Evolutionary conservation across 2,888 invertebrate genomes (phyloP).

Genomic region (Pyrrhia umbra): DNA sequence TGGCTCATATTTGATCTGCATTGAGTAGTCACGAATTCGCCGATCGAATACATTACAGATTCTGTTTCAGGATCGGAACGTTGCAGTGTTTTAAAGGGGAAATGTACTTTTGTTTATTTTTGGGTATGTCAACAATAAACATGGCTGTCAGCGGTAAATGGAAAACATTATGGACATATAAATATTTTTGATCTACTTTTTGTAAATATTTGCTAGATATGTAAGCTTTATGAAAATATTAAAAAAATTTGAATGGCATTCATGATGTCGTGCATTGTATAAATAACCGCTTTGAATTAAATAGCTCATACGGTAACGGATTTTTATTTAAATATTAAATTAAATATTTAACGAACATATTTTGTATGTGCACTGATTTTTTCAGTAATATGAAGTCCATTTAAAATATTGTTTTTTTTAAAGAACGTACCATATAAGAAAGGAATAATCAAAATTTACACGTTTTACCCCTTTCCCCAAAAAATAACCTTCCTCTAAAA

Average conservation of each 20-base stretch:
- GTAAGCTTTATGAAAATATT: conserved; percentile 17
- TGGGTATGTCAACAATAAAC: conserved; percentile 49
- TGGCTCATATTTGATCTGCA: conserved; percentile 77
- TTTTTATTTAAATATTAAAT: too few relatives aligned
- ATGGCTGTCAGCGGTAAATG: conserved; percentile 27
- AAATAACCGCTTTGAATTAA: too few relatives aligned
- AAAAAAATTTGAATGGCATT: background rate
- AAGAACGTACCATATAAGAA: too few relatives aligned
- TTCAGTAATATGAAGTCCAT: too few relatives aligned
- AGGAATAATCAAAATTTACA: too few relatives aligned
- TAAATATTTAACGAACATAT: too few relatives aligned
- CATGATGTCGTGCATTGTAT: background rate
- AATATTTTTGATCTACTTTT: conserved; percentile 21
- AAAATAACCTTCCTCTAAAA: conserved; percentile 1
- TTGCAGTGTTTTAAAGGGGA: conserved; percentile 61
- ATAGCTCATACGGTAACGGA: too few relatives aligned
- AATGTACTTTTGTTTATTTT: conserved; percentile 64
- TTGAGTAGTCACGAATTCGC: conserved; percentile 72
- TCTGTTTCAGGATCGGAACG: conserved; percentile 73
- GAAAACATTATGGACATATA: conserved; percentile 17
- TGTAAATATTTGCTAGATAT: conserved; percentile 6
- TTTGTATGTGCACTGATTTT: too few relatives aligned
- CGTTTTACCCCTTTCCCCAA: background rate
- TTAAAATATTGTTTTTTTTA: too few relatives aligned
- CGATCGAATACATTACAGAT: conserved; percentile 75